Evolutionary conservation across 2,113 vertebrate genomes (phyloP), one percentile per base, ranked within the genome.

Genomic region (Euleptes europaea): DNA sequence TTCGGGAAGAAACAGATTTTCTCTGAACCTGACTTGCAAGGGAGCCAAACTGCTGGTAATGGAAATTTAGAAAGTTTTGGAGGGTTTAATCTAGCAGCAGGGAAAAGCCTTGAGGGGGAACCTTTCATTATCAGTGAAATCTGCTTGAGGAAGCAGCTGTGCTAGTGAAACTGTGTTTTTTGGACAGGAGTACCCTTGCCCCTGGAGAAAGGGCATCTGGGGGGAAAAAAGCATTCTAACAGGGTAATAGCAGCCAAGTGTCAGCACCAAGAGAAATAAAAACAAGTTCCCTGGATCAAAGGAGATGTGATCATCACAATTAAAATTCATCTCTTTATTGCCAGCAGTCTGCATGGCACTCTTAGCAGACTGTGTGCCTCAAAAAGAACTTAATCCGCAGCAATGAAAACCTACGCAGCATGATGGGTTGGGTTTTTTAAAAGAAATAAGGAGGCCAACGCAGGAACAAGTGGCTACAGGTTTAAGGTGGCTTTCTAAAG

Each of bases 141-240:
- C 66, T 84, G 65, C 75, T 84, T 66, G 83, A 78, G 67, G 66
- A 38, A 72, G 54, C 76, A 85, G 76, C 67, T 79, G 69, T 26
- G 33, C 26, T 76, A 66, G 60, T 84, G 33, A 31, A 72, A 31
- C 47, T 44, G 67, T 60, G n/a, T 38, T 60, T 77, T 47, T 31
- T 8, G 35, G 77, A 63, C 2, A 70, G 66, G 69, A 85, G 44
- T 79, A 49, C 42, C 35, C 21, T 13, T 49, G 5, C 23, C n/a
- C 67, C 76, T 65, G 14, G 69, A 79, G 67, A 72, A 79, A 63
- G n/a, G 67, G 54, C 81, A 47, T 26, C 33, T 35, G 67, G 79
- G 21, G 40, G 31, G 40, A 15, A 44, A 44, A 38, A 28, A 63
- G 63, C 23, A 13, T 54, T 72, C 51, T 72, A 79, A 79, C 57